Conservation (phyloP, 2,113 vertebrate species). For the Psilopsiagon aymara region DNA sequence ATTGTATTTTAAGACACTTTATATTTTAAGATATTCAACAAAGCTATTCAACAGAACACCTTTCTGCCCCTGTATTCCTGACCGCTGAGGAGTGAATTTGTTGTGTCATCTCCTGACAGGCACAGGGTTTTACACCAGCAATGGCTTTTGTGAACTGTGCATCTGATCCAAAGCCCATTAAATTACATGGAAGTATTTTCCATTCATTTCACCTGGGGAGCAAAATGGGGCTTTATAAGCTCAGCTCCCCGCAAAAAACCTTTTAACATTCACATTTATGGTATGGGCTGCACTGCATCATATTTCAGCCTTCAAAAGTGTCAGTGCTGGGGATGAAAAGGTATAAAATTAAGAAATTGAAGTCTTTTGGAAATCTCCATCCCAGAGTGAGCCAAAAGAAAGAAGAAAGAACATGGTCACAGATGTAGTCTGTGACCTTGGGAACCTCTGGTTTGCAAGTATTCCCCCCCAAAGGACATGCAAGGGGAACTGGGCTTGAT, state of each 20-base stretch:
- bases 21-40: neutral
- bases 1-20: neutral
- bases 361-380: slow-evolving; percentile 19
- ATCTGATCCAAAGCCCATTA: neutral
- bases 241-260: neutral
- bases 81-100: neutral
- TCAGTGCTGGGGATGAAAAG: slow-evolving; percentile 4
- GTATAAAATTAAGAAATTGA: slow-evolving; percentile 34
- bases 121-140: neutral
- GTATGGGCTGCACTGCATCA: neutral
- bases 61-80: neutral
- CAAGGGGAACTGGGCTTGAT: neutral
- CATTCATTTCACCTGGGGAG: neutral
- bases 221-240: slow-evolving; percentile 14
- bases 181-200: slow-evolving; percentile 16
- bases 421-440: neutral
- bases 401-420: neutral
- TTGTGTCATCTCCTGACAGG: neutral
- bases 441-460: neutral
- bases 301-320: slow-evolving; percentile 29
- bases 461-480: neutral
- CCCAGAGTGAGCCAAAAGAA: neutral
- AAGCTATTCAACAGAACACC: neutral
- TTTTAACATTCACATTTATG: slow-evolving; percentile 17
- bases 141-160: neutral